Percentiles rank a stretch among this genome's conserved stretches.
Conservation (phyloP, 2,113 vertebrate species). For the Corvus moneduloides region DNA sequence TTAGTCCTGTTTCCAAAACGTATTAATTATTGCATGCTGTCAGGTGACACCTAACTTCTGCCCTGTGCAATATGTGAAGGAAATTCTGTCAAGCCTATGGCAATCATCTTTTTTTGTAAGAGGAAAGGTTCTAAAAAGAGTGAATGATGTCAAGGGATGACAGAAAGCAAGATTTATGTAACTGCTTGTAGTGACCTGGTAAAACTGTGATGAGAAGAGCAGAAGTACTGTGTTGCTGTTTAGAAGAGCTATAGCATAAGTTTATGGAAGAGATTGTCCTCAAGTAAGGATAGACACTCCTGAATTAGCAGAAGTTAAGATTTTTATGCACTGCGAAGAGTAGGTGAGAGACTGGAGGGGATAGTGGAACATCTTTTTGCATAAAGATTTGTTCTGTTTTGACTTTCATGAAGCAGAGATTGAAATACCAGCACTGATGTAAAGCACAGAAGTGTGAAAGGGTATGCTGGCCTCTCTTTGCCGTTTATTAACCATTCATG, state of each 20-base stretch:
- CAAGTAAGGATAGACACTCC: not conserved
- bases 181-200: not conserved
- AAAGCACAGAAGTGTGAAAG: not conserved
- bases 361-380: not conserved
- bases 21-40: not conserved
- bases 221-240: not conserved
- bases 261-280: not conserved
- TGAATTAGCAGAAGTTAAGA: conserved; percentile 23
- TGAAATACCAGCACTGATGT: not conserved
- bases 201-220: not conserved
- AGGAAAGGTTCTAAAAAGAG: not conserved
- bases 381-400: conserved; percentile 9
- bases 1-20: not conserved
- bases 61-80: not conserved
- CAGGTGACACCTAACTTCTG: not conserved
- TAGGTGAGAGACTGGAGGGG: conserved; percentile 50
- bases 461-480: not conserved
- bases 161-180: not conserved
- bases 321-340: conserved; percentile 23
- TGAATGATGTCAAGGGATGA: not conserved
- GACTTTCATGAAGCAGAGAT: not conserved
- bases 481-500: not conserved
- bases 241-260: not conserved
- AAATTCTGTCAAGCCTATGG: not conserved
- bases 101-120: not conserved